A percentile compares a stretch with the other conserved stretches of the same genome.
These are phyloP conservation scores for Apeltes quadracus DNA, from an alignment of 2,113 vertebrate genomes.

Conservation along the genomic window DNA sequence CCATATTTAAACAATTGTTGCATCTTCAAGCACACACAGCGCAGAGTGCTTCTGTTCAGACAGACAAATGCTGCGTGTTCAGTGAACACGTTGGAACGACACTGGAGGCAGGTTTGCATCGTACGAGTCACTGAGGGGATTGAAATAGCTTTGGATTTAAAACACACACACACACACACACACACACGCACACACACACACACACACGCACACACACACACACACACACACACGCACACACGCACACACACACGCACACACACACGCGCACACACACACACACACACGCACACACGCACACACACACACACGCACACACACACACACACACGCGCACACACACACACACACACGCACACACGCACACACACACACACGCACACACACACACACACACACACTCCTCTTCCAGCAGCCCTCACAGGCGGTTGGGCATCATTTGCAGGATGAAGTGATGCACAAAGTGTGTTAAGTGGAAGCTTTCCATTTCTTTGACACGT, in stretches of 20 bases:
- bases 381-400: too few species aligned
- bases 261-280: too few species aligned
- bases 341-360: background rate
- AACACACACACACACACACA: background rate
- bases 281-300: too few species aligned
- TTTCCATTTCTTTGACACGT: conserved; percentile 56
- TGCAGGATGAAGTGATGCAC: conserved; percentile 58
- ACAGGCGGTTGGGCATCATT: conserved; percentile 54
- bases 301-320: too few species aligned
- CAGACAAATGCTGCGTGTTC: too few species aligned
- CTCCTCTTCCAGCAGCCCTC: background rate
- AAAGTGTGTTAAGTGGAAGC: conserved; percentile 50
- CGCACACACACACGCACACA: too few species aligned
- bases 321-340: background rate
- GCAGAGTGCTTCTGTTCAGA: background rate
- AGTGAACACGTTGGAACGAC: too few species aligned
- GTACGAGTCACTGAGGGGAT: too few species aligned
- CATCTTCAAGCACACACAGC: background rate
- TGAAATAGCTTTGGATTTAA: too few species aligned
- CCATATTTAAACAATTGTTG: background rate
- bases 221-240: conserved; percentile 11
- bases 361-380: too few species aligned
- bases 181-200: background rate
- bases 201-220: background rate
- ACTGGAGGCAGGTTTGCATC: too few species aligned